Conservation (phyloP, 2,888 invertebrate species). For the Fragum sueziense region DNA sequence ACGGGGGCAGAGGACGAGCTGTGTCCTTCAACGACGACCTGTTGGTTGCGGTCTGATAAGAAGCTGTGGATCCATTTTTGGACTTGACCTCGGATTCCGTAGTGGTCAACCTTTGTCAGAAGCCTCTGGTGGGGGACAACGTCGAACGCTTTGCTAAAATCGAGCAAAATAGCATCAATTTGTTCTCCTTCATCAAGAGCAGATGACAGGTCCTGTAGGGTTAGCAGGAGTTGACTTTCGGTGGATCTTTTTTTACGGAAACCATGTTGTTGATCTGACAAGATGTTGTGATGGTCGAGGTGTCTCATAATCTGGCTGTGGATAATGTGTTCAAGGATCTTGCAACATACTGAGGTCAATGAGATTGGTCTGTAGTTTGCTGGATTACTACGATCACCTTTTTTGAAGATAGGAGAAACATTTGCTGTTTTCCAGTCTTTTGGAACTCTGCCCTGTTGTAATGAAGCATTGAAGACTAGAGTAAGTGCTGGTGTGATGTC, state of each 20-base stretch:
- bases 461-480: neutral
- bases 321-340: conserved; percentile 7
- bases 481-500: too few species aligned
- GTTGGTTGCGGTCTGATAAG: conserved; percentile 5
- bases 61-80: too few species aligned
- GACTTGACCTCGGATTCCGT: too few species aligned
- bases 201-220: conserved; percentile 15
- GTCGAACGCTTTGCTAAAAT: conserved; percentile 20
- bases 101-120: too few species aligned
- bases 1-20: too few species aligned
- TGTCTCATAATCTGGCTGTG: conserved; percentile 21
- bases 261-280: conserved; percentile 23
- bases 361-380: too few species aligned
- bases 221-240: conserved; percentile 15
- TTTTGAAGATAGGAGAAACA: too few species aligned
- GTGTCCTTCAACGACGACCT: conserved; percentile 13
- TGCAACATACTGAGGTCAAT: too few species aligned
- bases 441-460: conserved; percentile 9
- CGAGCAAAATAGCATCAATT: too few species aligned
- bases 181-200: too few species aligned
- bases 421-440: neutral
- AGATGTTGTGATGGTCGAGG: conserved; percentile 3
- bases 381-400: too few species aligned
- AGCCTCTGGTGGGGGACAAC: neutral
- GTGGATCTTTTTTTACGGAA: conserved; percentile 9